Conservation (phyloP, 2,113 vertebrate species). For the Rhagologus leucostigma region DNA sequence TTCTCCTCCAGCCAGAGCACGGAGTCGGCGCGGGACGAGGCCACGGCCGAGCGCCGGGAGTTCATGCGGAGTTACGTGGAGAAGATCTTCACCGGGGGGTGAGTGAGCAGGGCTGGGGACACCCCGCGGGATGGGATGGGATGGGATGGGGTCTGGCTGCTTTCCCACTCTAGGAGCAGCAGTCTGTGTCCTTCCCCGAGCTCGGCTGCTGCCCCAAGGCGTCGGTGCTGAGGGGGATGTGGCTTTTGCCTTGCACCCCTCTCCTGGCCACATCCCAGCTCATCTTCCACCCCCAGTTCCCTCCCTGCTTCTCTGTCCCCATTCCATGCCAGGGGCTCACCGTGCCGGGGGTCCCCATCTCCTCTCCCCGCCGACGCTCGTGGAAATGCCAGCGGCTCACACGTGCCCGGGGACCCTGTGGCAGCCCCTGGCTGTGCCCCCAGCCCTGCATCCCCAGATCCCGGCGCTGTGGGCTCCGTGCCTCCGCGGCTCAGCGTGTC, state of each 20-base stretch:
- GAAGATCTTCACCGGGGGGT: slow-evolving; percentile 90
- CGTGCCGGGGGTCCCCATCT: rapidly evolving
- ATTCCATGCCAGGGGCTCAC: neutral
- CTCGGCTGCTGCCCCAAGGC: rapidly evolving
- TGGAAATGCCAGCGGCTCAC: neutral
- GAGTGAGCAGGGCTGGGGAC: neutral
- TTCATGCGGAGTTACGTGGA: slow-evolving; percentile 90
- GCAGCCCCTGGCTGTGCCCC: neutral
- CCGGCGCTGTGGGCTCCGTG: rapidly evolving
- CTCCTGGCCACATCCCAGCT: neutral
- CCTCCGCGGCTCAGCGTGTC: rapidly evolving
- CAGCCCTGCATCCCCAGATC: neutral
- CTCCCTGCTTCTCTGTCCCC: neutral
- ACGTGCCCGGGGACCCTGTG: rapidly evolving
- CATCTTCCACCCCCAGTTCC: neutral
- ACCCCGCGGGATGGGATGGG: rapidly evolving
- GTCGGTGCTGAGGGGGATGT: rapidly evolving
- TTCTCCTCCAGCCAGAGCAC: slow-evolving; percentile 86
- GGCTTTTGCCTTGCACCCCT: neutral
- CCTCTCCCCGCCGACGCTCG: rapidly evolving
- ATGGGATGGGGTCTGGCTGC: neutral
- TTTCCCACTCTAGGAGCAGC: rapidly evolving
- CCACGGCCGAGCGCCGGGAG: slow-evolving; percentile 68
- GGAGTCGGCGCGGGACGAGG: slow-evolving; percentile 73
- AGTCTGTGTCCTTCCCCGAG: rapidly evolving